A percentile compares a stretch with the other conserved stretches of the same genome.
These are phyloP conservation scores for Cotesia glomerata DNA, from an alignment of 1,140 invertebrate species.

Conservation along the genomic window DNA sequence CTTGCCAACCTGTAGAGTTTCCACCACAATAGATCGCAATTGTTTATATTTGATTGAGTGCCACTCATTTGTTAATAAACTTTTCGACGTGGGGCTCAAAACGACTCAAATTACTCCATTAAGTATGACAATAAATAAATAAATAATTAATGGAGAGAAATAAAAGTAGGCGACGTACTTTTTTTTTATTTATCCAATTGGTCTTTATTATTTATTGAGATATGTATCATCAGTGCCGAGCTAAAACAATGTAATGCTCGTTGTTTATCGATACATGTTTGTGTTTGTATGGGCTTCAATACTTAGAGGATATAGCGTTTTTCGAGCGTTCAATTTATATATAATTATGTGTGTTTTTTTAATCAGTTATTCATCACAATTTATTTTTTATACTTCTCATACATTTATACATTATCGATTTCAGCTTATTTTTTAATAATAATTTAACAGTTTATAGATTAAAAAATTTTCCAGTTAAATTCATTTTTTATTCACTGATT, in stretches of 20 bases:
- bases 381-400: no score
- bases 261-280: no score
- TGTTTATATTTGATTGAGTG: background rate
- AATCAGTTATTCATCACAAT: no score
- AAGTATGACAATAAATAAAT: no score
- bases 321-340: background rate
- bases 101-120: no score
- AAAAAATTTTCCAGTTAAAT: no score
- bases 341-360: background rate
- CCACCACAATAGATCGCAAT: slow-evolving; percentile 26
- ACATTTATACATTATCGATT: no score
- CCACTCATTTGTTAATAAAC: background rate
- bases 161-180: background rate
- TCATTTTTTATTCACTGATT: no score
- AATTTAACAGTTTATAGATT: no score
- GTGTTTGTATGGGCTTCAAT: no score
- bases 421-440: no score
- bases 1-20: background rate
- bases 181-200: background rate
- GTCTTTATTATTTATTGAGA: slow-evolving; percentile 10
- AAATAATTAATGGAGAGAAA: no score
- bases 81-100: background rate
- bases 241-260: background rate
- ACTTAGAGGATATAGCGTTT: background rate
- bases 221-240: slow-evolving; percentile 2